Percentiles rank a stretch among this genome's conserved stretches.
phyloP scores from a whole-genome alignment of 1,140 invertebrate genomes.

The Eciton burchellii region DNA sequence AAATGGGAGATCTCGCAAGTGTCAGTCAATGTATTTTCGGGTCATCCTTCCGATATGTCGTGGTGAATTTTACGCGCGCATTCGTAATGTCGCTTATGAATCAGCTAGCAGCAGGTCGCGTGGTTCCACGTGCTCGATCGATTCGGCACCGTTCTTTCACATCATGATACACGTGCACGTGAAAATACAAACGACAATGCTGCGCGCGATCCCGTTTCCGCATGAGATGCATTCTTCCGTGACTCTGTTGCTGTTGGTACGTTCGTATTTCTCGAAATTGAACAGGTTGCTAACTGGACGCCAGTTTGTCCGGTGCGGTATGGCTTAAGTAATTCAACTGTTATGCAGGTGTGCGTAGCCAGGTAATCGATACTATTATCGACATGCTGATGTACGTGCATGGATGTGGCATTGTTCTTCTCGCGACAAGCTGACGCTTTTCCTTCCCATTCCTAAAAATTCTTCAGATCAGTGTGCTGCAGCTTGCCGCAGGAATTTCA shows the following conservation, averaged over 20 bases:
- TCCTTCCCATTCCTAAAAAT: neutral
- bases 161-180: conserved; percentile 42
- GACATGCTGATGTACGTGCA: conserved; percentile 16
- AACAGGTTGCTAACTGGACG: conserved; percentile 24
- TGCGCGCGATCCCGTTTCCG: conserved; percentile 47
- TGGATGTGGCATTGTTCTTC: neutral
- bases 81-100: conserved; percentile 9
- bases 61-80: conserved; percentile 20
- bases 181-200: conserved; percentile 15
- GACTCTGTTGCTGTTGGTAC: neutral
- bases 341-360: conserved; percentile 66
- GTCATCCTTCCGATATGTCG: neutral
- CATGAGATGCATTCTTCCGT: conserved; percentile 15
- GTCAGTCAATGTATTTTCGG: neutral
- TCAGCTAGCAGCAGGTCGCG: neutral
- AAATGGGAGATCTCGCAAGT: neutral
- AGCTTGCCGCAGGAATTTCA: too few species aligned
- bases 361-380: conserved; percentile 79
- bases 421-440: neutral
- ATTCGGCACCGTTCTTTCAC: conserved; percentile 34
- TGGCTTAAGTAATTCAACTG: conserved; percentile 64
- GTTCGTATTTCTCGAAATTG: conserved; percentile 22
- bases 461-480: too few species aligned
- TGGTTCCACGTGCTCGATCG: conserved; percentile 60
- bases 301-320: conserved; percentile 38